Evolutionary conservation across 2,888 invertebrate genomes (phyloP).

Genomic region (Glomeris marginata): DNA sequence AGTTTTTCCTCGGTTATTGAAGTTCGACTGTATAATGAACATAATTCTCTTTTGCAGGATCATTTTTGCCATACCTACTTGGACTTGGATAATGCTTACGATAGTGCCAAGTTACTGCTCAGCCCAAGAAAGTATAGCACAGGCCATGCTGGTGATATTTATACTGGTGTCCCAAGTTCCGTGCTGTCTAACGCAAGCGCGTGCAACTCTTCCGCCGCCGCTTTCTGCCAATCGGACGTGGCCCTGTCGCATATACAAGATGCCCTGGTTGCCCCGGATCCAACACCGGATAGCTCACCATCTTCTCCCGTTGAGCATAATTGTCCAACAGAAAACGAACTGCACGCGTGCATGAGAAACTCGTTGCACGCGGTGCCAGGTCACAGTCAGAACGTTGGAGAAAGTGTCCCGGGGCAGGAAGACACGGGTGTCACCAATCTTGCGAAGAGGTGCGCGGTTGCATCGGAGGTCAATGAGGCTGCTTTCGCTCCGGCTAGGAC

Average conservation of each 20-base stretch:
- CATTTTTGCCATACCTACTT: constrained; percentile 24
- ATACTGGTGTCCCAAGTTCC: neutral
- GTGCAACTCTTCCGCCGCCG: neutral
- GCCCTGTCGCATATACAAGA: neutral
- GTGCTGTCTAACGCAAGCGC: neutral
- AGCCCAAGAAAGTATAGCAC: constrained; percentile 19
- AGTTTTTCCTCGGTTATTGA: too few relatives aligned
- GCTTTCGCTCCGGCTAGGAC: too few relatives aligned
- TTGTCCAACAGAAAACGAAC: neutral
- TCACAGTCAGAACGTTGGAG: too few relatives aligned
- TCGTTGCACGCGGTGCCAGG: too few relatives aligned
- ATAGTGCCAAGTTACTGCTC: constrained; percentile 21
- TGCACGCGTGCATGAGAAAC: too few relatives aligned
- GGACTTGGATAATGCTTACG: constrained; percentile 28
- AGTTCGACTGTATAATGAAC: too few relatives aligned
- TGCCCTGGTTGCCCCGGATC: neutral
- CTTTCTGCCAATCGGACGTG: neutral
- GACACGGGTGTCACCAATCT: too few relatives aligned
- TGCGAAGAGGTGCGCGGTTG: too few relatives aligned
- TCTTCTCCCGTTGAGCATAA: neutral
- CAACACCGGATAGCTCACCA: neutral
- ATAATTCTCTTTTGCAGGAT: constrained; percentile 4
- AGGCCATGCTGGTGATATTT: neutral
- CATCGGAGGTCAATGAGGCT: too few relatives aligned
- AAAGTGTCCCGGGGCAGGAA: too few relatives aligned